Percentiles rank a stretch among this genome's conserved stretches.
Evolutionary conservation across 1,140 invertebrate species (phyloP).

Genomic region (Cyclargus thomasi): DNA sequence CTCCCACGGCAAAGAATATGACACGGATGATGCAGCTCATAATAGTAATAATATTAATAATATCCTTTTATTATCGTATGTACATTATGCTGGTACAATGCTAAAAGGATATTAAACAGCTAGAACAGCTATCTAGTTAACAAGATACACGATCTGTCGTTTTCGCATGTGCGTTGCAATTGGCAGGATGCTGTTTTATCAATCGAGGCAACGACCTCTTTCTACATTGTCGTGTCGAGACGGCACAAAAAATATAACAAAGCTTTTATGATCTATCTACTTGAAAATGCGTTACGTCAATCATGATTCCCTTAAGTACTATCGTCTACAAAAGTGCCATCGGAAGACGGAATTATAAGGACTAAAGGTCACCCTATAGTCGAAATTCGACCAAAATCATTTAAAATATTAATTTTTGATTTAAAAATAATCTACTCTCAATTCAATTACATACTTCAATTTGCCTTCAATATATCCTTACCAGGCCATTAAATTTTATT

Average conservation of each 20-base stretch:
- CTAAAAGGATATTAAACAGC: not conserved
- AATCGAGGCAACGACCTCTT: constrained; percentile 51
- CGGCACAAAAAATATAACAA: not conserved
- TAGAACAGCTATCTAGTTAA: not conserved
- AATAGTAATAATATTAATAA: too few species aligned
- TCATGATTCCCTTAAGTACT: not conserved
- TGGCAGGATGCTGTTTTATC: constrained; percentile 54
- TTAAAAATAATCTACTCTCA: too few species aligned
- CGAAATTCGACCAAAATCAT: too few species aligned
- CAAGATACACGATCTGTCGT: constrained; percentile 11
- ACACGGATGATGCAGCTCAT: too few species aligned
- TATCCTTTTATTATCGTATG: too few species aligned
- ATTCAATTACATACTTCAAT: too few species aligned
- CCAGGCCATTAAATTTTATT: too few species aligned
- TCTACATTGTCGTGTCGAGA: constrained; percentile 32
- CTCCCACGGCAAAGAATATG: too few species aligned
- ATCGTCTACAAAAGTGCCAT: not conserved
- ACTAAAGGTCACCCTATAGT: too few species aligned
- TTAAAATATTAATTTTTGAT: too few species aligned
- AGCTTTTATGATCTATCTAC: not conserved
- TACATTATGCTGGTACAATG: too few species aligned
- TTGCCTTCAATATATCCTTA: too few species aligned
- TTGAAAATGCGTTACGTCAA: not conserved
- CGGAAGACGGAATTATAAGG: not conserved
- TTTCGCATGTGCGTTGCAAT: constrained; percentile 37